Evolutionary conservation across 1,140 invertebrate genomes (phyloP), one percentile per base, ranked within the genome.

Genomic region (Andrena cerasifolii): DNA sequence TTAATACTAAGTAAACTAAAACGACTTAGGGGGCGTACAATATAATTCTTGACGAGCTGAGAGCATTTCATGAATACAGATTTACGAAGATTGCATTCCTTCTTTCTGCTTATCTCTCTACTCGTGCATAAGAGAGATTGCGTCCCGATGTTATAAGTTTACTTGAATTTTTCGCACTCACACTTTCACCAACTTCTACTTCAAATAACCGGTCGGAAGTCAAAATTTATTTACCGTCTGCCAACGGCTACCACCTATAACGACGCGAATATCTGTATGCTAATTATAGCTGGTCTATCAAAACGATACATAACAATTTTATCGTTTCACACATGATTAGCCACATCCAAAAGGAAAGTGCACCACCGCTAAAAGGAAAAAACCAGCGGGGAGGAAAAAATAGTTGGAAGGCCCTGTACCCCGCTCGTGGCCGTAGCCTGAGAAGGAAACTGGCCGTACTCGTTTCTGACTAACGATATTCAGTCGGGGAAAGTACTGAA

Each of bases 371-470:
- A 2, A 45, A 18, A 43, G 36, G 0, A 40, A 56, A 59, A 66
- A 45, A 24, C 0, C 0, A 1, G 12, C 14, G 4, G 8, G 33
- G 16, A 43, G 1, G 14, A 21, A 49, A 61, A 33, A n/a, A 28
- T 36, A n/a, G 10, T 7, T 14, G 31, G 24, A 24, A 67, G 28
- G 40, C 36, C 8, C 36, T 33, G 21, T 51, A 21, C 18, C 43
- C 43, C 26, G 28, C 14, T 28, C 5, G 31, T 40, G 31, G n/a
- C 53, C 54, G 24, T 31, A 47, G 36, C 75, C 65, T 26, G 24
- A 31, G 36, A 83, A 75, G 76, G 76, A 79, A 83, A 83, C 76
- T 75, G 40, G 59, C 51, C 80, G 65, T 58, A 67, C 82, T 24
- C 58, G 80, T 82, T 83, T 43, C 36, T 59, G 53, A 54, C 18